Evolutionary conservation across 2,797 vertebrate genomes (phyloP).

Genomic region (Strix occidentalis): DNA sequence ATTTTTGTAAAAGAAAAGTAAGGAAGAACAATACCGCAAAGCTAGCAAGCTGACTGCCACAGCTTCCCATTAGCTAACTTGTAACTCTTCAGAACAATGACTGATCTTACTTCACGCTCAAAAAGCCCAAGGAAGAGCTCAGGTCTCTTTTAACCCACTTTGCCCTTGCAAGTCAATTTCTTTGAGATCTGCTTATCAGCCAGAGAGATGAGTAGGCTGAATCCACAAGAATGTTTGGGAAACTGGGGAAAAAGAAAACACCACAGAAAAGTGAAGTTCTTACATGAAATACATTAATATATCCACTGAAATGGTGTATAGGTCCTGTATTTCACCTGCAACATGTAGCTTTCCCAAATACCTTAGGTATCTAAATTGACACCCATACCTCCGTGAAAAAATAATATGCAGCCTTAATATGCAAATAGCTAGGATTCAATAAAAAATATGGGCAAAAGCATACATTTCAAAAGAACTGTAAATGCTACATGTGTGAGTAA

Average conservation of each 20-base stretch:
- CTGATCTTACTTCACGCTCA: not conserved
- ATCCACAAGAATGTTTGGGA: not conserved
- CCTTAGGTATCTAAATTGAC: not conserved
- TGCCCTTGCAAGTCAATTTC: not conserved
- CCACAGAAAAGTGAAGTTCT: not conserved
- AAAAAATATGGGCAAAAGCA: not conserved
- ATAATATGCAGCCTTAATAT: not conserved
- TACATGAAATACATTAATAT: not conserved
- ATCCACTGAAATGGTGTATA: not conserved
- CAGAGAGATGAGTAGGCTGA: not conserved
- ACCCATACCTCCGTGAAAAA: fast-evolving
- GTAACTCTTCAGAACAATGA: not conserved
- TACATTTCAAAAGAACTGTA: not conserved
- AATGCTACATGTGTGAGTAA: not conserved
- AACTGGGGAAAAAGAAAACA: not conserved
- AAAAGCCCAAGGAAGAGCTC: not conserved
- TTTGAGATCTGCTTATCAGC: not conserved
- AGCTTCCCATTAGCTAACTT: not conserved
- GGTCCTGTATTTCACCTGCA: not conserved
- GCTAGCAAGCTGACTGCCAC: not conserved
- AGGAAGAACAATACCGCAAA: not conserved
- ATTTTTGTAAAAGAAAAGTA: not conserved
- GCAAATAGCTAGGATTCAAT: not conserved
- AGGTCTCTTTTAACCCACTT: not conserved
- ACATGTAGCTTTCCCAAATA: not conserved